Evolutionary conservation across 2,113 vertebrate genomes (phyloP).

Genomic region (Bagarius yarrelli): DNA sequence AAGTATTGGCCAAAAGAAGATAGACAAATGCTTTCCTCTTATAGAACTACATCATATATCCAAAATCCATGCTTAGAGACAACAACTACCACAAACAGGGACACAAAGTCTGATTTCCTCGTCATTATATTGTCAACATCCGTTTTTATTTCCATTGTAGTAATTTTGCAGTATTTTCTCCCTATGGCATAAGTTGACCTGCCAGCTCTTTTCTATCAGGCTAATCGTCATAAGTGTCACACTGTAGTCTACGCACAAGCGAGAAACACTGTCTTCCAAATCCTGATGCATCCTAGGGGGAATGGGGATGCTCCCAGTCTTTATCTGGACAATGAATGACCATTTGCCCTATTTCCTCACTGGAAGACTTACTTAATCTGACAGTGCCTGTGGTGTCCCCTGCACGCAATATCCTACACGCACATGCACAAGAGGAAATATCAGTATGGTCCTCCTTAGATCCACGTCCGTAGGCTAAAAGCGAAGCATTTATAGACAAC

Average conservation of each 20-base stretch:
- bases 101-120: not conserved
- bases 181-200: slow-evolving; percentile 61
- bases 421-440: slow-evolving; percentile 53
- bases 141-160: slow-evolving; percentile 36
- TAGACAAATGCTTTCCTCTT: not conserved
- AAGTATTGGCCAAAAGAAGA: not conserved
- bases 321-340: slow-evolving; percentile 64
- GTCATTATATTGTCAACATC: not conserved
- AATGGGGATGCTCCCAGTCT: slow-evolving; percentile 30
- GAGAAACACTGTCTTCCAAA: slow-evolving; percentile 63
- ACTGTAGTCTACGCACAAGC: slow-evolving; percentile 66
- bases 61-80: not conserved
- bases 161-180: slow-evolving; percentile 62
- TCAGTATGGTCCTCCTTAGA: slow-evolving; percentile 61
- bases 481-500: slow-evolving; percentile 19
- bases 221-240: slow-evolving; percentile 76
- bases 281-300: slow-evolving; percentile 54
- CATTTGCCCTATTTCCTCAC: slow-evolving; percentile 69
- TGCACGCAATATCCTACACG: slow-evolving; percentile 53
- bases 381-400: slow-evolving; percentile 53
- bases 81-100: not conserved
- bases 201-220: slow-evolving; percentile 67
- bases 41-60: too few relatives aligned
- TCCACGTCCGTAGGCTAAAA: slow-evolving; percentile 7
- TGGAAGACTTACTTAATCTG: slow-evolving; percentile 67